These are phyloP conservation scores for Trididemnum miniatum DNA, from an alignment of 23 tunicate species.

Conservation along the genomic window DNA sequence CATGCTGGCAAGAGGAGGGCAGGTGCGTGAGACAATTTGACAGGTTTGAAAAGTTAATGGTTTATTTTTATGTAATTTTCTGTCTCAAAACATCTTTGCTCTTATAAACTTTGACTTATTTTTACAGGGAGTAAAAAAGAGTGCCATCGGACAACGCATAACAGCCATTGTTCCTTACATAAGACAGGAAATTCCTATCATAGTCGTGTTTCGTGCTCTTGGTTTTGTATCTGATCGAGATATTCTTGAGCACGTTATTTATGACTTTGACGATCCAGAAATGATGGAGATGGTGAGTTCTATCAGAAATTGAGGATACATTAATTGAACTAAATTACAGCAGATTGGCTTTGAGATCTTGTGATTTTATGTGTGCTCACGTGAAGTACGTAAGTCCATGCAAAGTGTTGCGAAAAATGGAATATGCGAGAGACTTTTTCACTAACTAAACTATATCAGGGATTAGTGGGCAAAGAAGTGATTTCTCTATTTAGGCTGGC, in stretches of 20 bases:
- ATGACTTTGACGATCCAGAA: conserved; percentile 99
- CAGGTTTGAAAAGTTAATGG: not conserved
- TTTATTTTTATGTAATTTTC: not conserved
- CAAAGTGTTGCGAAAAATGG: too few relatives aligned
- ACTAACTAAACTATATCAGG: too few relatives aligned
- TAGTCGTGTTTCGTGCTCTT: conserved; percentile 97
- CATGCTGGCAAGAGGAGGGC: conserved; percentile 93
- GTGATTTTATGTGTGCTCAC: too few relatives aligned
- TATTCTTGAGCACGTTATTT: conserved; percentile 97
- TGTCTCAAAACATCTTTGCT: not conserved
- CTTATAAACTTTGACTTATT: not conserved
- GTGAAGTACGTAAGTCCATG: too few relatives aligned
- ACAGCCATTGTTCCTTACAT: conserved; percentile 99
- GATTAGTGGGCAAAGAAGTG: too few relatives aligned
- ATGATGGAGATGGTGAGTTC: conserved; percentile 99
- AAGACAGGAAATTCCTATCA: conserved; percentile 98
- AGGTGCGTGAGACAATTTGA: too few relatives aligned
- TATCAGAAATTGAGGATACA: too few relatives aligned
- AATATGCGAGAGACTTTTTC: too few relatives aligned
- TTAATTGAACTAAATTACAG: too few relatives aligned
- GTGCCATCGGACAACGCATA: conserved; percentile 98
- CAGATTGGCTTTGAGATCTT: too few relatives aligned
- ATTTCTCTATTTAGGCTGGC: too few relatives aligned
- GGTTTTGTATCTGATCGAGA: conserved; percentile 99
- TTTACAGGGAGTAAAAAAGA: conserved; percentile 88